Conservation (phyloP, 2,888 invertebrate species). For the Caenorhabditis sp. region DNA sequence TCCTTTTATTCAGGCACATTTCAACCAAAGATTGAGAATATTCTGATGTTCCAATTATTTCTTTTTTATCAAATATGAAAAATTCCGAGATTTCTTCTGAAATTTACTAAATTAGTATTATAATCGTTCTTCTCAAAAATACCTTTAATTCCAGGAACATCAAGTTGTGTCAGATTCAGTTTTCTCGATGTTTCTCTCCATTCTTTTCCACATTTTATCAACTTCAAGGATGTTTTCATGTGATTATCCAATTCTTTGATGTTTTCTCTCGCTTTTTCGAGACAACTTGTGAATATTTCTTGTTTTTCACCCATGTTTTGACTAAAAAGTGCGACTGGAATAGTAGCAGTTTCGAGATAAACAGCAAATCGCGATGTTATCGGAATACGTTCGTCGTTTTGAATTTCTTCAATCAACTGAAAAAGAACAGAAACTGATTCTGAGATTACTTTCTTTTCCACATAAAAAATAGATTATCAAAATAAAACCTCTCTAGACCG, state of each 20-base stretch:
- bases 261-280: slow-evolving; percentile 14
- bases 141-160: slow-evolving; percentile 36
- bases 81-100: slow-evolving; percentile 5
- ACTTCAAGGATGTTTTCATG: neutral
- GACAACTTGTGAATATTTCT: slow-evolving; percentile 13
- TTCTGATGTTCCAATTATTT: slow-evolving; percentile 15
- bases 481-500: neutral
- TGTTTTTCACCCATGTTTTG: slow-evolving; percentile 7
- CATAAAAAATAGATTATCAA: too few relatives aligned
- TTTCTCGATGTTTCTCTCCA: neutral
- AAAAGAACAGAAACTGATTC: too few relatives aligned
- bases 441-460: too few relatives aligned
- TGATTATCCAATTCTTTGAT: slow-evolving; percentile 5
- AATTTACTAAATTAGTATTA: too few relatives aligned
- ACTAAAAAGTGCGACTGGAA: slow-evolving; percentile 12
- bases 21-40: slow-evolving; percentile 26
- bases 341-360: slow-evolving; percentile 25
- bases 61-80: neutral
- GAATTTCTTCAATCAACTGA: slow-evolving; percentile 19
- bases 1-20: slow-evolving; percentile 21
- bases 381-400: slow-evolving; percentile 18
- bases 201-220: neutral
- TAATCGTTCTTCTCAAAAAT: too few relatives aligned
- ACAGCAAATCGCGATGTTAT: slow-evolving; percentile 29
- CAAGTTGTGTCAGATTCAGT: slow-evolving; percentile 26